phyloP scores from a whole-genome alignment of 2,888 invertebrate species.

The Tillus elongatus region DNA sequence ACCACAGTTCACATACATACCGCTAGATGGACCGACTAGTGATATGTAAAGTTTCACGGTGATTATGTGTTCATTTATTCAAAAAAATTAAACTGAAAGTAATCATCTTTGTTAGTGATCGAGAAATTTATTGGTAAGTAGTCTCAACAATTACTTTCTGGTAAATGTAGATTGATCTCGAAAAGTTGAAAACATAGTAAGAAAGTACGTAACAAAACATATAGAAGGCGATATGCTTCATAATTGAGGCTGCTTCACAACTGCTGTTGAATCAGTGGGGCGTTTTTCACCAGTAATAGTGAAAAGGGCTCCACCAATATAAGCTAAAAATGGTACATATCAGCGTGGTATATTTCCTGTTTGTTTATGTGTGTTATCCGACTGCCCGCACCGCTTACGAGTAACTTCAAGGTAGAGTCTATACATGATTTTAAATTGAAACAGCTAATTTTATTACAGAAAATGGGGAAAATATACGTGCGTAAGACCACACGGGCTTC shows the following conservation, averaged over 20 bases:
- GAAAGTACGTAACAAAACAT: background rate
- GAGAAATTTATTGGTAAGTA: slow-evolving; percentile 2
- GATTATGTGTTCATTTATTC: background rate
- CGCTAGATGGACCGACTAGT: no score
- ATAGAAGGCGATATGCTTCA: background rate
- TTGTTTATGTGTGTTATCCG: background rate
- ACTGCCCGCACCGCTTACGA: background rate
- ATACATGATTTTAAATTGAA: slow-evolving; percentile 1
- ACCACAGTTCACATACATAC: no score
- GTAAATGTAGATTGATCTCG: slow-evolving; percentile 1
- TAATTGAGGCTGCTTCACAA: background rate
- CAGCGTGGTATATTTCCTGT: no score
- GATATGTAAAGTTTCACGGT: background rate
- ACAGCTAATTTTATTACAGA: slow-evolving; percentile 1
- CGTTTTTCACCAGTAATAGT: background rate
- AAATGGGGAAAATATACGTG: slow-evolving; percentile 2
- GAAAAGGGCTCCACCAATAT: slow-evolving; percentile 3
- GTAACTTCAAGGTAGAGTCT: slow-evolving; percentile 1
- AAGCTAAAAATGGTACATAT: no score
- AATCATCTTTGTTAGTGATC: background rate
- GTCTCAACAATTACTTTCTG: background rate
- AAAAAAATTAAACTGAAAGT: slow-evolving; percentile 1
- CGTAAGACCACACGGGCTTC: slow-evolving; percentile 2
- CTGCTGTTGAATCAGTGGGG: slow-evolving; percentile 2
- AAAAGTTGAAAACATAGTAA: background rate